phyloP scores from a whole-genome alignment of 1,140 invertebrate species.

The Elymnias hypermnestra region DNA sequence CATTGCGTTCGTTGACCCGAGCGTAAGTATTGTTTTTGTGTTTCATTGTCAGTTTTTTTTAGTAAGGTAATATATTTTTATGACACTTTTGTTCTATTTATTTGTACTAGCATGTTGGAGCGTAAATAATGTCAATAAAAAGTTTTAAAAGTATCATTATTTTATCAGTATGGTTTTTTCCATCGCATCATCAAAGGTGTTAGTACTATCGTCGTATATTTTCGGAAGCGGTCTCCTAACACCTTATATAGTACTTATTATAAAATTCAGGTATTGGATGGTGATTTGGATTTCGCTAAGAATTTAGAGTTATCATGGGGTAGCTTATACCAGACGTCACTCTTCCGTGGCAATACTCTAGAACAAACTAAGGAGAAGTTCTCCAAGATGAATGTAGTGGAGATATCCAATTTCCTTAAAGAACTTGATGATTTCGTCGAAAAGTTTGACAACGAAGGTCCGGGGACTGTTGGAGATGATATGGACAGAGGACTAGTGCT shows the following conservation, averaged over 20 bases:
- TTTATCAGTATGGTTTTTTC: no score
- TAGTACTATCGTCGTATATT: no score
- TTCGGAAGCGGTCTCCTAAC: no score
- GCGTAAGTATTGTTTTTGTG: no score
- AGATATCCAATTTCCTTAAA: slow-evolving; percentile 84
- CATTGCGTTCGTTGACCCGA: no score
- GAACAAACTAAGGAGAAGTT: slow-evolving; percentile 87
- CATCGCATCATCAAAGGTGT: no score
- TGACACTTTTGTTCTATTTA: no score
- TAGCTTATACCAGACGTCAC: slow-evolving; percentile 79
- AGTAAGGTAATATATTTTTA: no score
- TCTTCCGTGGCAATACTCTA: slow-evolving; percentile 81
- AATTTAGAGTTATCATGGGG: slow-evolving; percentile 82
- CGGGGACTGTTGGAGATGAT: slow-evolving; percentile 84
- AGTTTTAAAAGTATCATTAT: no score
- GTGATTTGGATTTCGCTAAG: slow-evolving; percentile 77
- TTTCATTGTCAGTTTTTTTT: no score
- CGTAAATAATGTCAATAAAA: no score
- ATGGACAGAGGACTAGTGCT: slow-evolving; percentile 83
- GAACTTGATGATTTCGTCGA: slow-evolving; percentile 82
- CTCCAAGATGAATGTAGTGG: slow-evolving; percentile 82
- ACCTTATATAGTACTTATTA: background rate
- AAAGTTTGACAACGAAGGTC: slow-evolving; percentile 85
- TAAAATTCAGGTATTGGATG: slow-evolving; percentile 56
- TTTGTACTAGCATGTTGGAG: no score